These are phyloP conservation scores for Alces alces DNA, from an alignment of 2,113 vertebrate genomes.

Conservation along the genomic window DNA sequence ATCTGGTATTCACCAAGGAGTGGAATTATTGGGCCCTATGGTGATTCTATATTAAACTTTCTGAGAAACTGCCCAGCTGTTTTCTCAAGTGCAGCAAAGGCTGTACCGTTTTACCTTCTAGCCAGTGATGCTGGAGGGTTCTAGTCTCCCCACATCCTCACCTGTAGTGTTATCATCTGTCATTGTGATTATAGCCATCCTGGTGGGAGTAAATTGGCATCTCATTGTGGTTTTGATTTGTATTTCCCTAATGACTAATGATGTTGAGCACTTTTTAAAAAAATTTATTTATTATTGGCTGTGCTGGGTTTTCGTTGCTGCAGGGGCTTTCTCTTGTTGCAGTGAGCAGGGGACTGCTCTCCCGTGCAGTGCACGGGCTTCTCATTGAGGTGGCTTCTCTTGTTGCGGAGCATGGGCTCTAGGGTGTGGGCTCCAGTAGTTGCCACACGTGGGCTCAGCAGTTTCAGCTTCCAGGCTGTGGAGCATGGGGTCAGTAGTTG, in stretches of 20 bases:
- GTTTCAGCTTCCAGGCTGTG: not conserved
- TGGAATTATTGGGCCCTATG: not conserved
- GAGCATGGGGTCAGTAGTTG: not conserved
- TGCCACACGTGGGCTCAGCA: not conserved
- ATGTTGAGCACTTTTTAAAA: not conserved
- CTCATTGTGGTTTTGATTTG: not conserved
- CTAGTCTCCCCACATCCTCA: not conserved
- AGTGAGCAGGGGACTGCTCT: not conserved
- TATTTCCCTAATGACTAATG: not conserved
- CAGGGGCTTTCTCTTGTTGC: not conserved
- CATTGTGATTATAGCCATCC: not conserved
- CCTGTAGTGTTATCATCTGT: not conserved
- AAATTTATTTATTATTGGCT: not conserved
- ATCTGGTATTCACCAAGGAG: not conserved
- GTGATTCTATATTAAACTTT: not conserved
- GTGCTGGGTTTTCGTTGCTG: not conserved
- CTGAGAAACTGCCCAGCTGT: not conserved
- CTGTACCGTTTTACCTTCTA: not conserved
- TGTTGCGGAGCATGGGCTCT: not conserved
- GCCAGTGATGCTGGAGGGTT: not conserved
- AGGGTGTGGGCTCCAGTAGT: not conserved
- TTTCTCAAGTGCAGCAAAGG: not conserved
- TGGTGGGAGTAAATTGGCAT: not conserved
- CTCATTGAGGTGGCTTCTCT: not conserved
- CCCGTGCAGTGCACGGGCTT: not conserved